Conservation (phyloP, 2,888 invertebrate species). For the Caenorhabditis sulstoni region DNA sequence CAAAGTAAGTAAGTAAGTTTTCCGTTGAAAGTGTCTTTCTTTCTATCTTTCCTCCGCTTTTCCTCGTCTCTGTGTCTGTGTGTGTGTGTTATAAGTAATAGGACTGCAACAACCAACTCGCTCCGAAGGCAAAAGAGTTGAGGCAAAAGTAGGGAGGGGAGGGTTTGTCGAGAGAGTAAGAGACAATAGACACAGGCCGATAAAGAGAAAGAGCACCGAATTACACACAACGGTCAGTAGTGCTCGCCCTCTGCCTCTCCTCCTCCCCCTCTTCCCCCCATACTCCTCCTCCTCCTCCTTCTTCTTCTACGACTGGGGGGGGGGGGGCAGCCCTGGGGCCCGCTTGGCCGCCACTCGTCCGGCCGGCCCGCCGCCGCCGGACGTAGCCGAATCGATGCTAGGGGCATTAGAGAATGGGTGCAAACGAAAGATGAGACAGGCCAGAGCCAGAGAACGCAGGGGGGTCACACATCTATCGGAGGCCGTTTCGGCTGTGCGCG, state of each 20-base stretch:
- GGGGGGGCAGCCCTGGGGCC: constrained; percentile 2
- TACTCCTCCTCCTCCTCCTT: constrained; percentile 9
- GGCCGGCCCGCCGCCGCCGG: constrained; percentile 9
- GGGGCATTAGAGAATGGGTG: constrained; percentile 59
- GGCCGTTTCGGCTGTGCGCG: constrained; percentile 42
- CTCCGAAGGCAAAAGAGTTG: not conserved
- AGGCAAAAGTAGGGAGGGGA: not conserved
- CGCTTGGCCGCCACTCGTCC: constrained; percentile 15
- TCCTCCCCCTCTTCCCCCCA: constrained; percentile 12
- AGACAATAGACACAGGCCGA: constrained; percentile 43
- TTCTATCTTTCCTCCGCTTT: constrained; percentile 26
- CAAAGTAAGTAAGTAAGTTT: constrained; percentile 55
- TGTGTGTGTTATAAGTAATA: constrained; percentile 59
- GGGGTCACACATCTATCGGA: constrained; percentile 49
- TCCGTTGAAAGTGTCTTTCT: constrained; percentile 54
- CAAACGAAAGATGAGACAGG: constrained; percentile 59
- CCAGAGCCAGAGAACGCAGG: constrained; percentile 56
- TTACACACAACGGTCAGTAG: constrained; percentile 61
- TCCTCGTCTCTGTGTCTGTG: constrained; percentile 30
- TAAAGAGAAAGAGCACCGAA: constrained; percentile 50
- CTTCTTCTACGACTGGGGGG: not conserved
- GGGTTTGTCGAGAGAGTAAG: constrained; percentile 33
- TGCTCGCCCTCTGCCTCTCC: constrained; percentile 14
- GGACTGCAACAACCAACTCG: constrained; percentile 50
- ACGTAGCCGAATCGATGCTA: constrained; percentile 57